Evolutionary conservation across 2,888 invertebrate genomes (phyloP).

Genomic region (Eupithecia insigniata): DNA sequence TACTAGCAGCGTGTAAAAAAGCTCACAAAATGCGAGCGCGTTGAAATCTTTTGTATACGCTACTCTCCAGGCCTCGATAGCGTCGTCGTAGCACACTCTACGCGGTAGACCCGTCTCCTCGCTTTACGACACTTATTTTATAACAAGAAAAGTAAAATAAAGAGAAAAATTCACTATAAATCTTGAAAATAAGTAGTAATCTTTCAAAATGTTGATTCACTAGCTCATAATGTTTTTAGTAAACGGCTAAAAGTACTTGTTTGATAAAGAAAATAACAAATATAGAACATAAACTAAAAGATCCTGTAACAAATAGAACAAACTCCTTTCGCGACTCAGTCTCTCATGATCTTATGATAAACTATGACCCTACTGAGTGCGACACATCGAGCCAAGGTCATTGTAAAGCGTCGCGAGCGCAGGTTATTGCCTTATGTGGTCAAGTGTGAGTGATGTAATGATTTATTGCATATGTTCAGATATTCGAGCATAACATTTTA

Average conservation of each 20-base stretch:
- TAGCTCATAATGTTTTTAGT: neutral
- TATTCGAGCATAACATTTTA: neutral
- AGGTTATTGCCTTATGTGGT: conserved; percentile 32
- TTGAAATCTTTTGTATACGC: neutral
- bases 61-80: too few species aligned
- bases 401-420: conserved; percentile 20
- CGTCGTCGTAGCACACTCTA: neutral
- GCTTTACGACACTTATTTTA: neutral
- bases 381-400: conserved; percentile 25
- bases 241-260: neutral
- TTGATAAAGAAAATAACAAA: neutral
- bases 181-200: neutral
- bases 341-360: neutral
- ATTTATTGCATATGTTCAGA: conserved; percentile 9
- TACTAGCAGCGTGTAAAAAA: neutral
- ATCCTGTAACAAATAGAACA: neutral
- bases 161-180: neutral
- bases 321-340: neutral
- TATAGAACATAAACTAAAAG: neutral
- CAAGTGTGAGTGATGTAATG: conserved; percentile 28
- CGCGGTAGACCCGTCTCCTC: neutral
- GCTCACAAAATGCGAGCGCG: neutral
- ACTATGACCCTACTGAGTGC: conserved; percentile 6
- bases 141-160: neutral
- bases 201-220: neutral